Conservation (phyloP, 2,888 invertebrate genomes). For the Craniophora ligustri region DNA sequence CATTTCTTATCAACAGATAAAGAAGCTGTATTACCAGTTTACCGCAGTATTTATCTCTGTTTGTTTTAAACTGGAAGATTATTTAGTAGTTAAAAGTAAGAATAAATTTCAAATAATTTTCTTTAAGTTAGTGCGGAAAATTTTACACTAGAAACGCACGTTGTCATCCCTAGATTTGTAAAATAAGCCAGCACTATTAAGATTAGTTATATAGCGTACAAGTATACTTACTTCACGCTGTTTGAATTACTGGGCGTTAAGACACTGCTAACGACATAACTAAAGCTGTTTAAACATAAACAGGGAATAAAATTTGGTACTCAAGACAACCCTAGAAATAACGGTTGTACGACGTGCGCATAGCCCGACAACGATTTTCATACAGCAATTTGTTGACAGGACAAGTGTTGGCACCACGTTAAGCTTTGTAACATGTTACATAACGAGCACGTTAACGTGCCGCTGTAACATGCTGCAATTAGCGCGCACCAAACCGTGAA, state of each 20-base stretch:
- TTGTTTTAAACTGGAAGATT: conserved; percentile 28
- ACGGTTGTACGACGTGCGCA: conserved; percentile 38
- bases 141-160: too few species aligned
- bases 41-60: conserved; percentile 6
- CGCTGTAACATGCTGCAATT: conserved; percentile 53
- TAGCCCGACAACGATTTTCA: conserved; percentile 33
- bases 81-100: conserved; percentile 14
- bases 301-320: conserved; percentile 31
- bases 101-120: background rate
- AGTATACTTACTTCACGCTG: conserved; percentile 42
- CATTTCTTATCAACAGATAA: conserved; percentile 7
- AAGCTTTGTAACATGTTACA: conserved; percentile 40
- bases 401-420: conserved; percentile 40
- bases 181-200: conserved; percentile 15
- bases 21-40: conserved; percentile 18
- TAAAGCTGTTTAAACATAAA: conserved; percentile 31
- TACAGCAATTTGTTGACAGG: conserved; percentile 42
- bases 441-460: conserved; percentile 42
- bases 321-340: conserved; percentile 43
- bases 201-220: conserved; percentile 33
- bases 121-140: conserved; percentile 3
- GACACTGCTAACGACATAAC: conserved; percentile 29
- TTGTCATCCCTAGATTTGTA: conserved; percentile 30
- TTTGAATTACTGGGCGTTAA: conserved; percentile 37
- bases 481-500: conserved; percentile 46